Base-by-base conservation (phyloP, 2,888 invertebrate species). In the Pseudoips prasinana region DNA sequence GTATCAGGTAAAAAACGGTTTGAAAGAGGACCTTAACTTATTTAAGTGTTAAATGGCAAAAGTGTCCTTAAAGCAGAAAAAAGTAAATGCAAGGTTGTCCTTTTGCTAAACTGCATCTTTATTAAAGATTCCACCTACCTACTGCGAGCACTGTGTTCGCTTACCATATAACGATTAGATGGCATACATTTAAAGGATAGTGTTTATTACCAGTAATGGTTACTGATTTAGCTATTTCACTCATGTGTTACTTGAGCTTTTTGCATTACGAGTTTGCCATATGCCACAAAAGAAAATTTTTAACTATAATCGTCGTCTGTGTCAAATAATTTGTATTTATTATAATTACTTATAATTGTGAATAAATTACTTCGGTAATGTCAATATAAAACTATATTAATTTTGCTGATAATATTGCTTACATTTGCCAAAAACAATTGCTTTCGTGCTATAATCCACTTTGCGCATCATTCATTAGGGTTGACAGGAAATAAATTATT, bases 1-100 rank as follows among this genome's bases (percentile, higher is more conserved):
- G 47, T 49, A 49, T 49, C 48, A 51, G 51, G 46, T 54, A 57
- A 65, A 60, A 57, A 66, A 70, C 71, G 71, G 73, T 71, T 64
- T 59, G 65, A 64, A 63, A 51, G 53, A 54, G 60, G 60, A 59
- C 61, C 64, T 58, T 42, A 57, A 57, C 66, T 71, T 72, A n/a
- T n/a, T 67, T 74, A 74, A 70, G 70, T 56, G 65, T 66, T 75
- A 75, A 78, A 74, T 76, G 74, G 71, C 72, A 68, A 61, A 67
- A 63, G 64, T 73, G 75, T 72, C 73, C 70, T 73, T 67, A 75
- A 73, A 76, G 75, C 51, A 65, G 51, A 67, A 73, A 75, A 73
- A 73, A 68, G 49, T 52, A 52, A 52, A 55, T 40, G 52, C 70
- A 75, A 78, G 76, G 73, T 67, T 70, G 65, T 54, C 68, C 54